Conservation (phyloP, 1,140 invertebrate species). For the Spodoptera frugiperda region DNA sequence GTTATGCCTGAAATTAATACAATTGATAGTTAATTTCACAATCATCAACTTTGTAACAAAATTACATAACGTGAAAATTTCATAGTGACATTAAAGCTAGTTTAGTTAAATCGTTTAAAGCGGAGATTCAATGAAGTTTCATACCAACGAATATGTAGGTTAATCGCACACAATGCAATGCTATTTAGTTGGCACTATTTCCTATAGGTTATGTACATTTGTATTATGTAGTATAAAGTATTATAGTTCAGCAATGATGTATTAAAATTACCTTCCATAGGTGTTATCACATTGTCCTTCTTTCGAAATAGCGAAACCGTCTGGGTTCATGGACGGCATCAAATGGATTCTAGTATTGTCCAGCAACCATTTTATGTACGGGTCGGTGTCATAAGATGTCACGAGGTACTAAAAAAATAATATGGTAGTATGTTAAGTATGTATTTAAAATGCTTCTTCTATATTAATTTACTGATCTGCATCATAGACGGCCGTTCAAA, state of each 20-base stretch:
- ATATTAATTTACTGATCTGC: no score
- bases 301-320: constrained; percentile 94
- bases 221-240: background rate
- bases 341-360: constrained; percentile 97
- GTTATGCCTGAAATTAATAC: constrained; percentile 90
- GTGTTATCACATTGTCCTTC: constrained; percentile 95
- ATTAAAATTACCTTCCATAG: constrained; percentile 89
- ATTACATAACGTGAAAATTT: background rate
- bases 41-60: background rate
- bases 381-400: constrained; percentile 92
- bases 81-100: background rate
- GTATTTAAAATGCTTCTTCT: no score
- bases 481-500: no score
- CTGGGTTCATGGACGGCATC: constrained; percentile 97
- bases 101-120: background rate
- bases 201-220: background rate
- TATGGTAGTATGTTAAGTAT: background rate
- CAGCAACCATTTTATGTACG: constrained; percentile 94
- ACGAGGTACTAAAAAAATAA: constrained; percentile 90
- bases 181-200: background rate
- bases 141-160: constrained; percentile 6
- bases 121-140: constrained; percentile 8
- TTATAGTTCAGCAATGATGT: background rate
- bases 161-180: background rate
- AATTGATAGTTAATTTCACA: constrained; percentile 1